phyloP scores from a whole-genome alignment of 2,113 vertebrate genomes.

The Neoarius graeffei region DNA sequence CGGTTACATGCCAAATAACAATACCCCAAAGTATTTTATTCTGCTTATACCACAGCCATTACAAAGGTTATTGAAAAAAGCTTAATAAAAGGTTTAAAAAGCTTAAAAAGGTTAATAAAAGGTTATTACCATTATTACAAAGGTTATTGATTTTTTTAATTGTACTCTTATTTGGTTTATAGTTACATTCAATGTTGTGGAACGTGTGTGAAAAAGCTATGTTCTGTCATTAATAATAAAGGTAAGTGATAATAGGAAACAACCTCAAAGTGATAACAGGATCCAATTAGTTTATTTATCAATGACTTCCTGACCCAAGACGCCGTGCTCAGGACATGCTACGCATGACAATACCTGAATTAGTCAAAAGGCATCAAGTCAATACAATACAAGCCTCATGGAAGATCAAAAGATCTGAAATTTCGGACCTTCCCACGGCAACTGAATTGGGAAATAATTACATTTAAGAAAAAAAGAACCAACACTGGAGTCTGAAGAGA shows the following conservation, averaged over 20 bases:
- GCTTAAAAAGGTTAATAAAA: too few relatives aligned
- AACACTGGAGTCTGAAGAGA: neutral
- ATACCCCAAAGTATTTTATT: neutral
- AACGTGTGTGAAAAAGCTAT: neutral
- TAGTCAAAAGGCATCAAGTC: slow-evolving; percentile 54
- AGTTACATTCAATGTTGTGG: neutral
- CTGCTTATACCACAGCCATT: neutral
- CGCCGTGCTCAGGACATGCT: slow-evolving; percentile 33
- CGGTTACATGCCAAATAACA: too few relatives aligned
- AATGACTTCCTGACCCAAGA: neutral
- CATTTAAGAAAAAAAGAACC: too few relatives aligned
- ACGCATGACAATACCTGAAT: slow-evolving; percentile 57
- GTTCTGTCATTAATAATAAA: neutral
- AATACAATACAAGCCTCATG: slow-evolving; percentile 31
- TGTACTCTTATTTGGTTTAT: neutral
- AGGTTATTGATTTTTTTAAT: neutral
- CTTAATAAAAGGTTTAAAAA: too few relatives aligned
- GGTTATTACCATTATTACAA: too few relatives aligned
- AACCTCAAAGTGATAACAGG: too few relatives aligned
- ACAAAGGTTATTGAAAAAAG: neutral
- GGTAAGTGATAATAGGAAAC: neutral
- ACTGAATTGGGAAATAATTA: neutral
- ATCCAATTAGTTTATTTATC: neutral
- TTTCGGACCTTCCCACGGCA: too few relatives aligned
- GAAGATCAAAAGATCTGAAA: slow-evolving; percentile 50